Conservation (phyloP, 2,113 vertebrate species). For the Lepidothrix coronata region DNA sequence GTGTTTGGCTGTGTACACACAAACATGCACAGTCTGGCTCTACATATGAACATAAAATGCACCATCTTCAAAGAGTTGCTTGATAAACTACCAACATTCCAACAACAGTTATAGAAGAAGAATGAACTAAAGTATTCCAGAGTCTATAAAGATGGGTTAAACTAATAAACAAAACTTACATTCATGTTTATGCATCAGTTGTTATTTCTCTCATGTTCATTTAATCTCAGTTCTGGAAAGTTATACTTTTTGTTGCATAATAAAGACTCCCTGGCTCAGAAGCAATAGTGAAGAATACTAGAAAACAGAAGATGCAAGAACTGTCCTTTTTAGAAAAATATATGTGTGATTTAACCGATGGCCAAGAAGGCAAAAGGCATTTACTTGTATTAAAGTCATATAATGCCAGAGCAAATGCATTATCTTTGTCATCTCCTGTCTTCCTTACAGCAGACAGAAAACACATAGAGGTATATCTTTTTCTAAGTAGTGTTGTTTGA, state of each 20-base stretch:
- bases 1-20: neutral
- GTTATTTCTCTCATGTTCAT: neutral
- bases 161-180: neutral
- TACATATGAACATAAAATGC: neutral
- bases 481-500: neutral
- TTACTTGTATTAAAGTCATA: neutral
- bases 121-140: neutral
- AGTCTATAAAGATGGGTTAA: neutral
- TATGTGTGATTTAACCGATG: neutral
- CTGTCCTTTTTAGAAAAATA: neutral
- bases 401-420: neutral
- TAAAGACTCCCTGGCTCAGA: neutral
- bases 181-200: neutral
- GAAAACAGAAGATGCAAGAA: neutral
- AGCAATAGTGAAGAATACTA: neutral
- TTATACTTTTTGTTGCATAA: neutral
- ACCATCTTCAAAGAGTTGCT: neutral
- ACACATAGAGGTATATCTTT: neutral
- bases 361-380: neutral
- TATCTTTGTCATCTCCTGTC: neutral
- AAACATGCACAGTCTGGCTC: neutral
- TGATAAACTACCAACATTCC: neutral
- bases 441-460: neutral
- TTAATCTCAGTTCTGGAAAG: neutral
- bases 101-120: neutral